phyloP scores from a whole-genome alignment of 2,888 invertebrate species.

The Lycaena phlaeas region DNA sequence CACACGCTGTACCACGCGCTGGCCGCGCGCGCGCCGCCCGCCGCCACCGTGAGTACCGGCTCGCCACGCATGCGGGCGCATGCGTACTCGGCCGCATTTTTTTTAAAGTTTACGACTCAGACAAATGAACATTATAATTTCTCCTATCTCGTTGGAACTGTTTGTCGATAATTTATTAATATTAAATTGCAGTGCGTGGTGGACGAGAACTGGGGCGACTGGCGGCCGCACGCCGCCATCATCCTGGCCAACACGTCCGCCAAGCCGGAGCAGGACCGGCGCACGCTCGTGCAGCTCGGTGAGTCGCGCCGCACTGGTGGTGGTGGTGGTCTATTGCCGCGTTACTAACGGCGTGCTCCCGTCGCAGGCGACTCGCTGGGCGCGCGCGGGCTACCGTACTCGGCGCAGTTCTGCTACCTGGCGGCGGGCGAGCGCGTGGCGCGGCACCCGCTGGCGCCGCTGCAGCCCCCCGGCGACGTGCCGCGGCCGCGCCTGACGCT shows the following conservation, averaged over 20 bases:
- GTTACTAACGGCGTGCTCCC: not conserved
- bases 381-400: slow-evolving; percentile 85
- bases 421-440: slow-evolving; percentile 82
- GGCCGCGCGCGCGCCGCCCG: slow-evolving; percentile 83
- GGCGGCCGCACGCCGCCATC: slow-evolving; percentile 97
- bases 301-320: slow-evolving; percentile 14
- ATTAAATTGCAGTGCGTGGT: slow-evolving; percentile 76
- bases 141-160: too few species aligned
- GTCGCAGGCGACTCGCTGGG: slow-evolving; percentile 77
- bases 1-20: slow-evolving; percentile 95
- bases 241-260: slow-evolving; percentile 88
- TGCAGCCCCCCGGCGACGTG: slow-evolving; percentile 36
- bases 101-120: too few species aligned
- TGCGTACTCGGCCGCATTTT: too few species aligned
- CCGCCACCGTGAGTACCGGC: slow-evolving; percentile 33
- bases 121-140: too few species aligned
- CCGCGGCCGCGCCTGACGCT: slow-evolving; percentile 78
- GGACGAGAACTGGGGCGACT: slow-evolving; percentile 90
- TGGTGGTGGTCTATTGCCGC: too few species aligned
- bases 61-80: too few species aligned
- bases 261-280: slow-evolving; percentile 82
- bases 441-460: slow-evolving; percentile 43
- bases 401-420: slow-evolving; percentile 97
- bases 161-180: too few species aligned
- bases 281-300: slow-evolving; percentile 82